Base-by-base conservation (phyloP, 2,113 vertebrate genomes). In the Lophochroa leadbeateri region DNA sequence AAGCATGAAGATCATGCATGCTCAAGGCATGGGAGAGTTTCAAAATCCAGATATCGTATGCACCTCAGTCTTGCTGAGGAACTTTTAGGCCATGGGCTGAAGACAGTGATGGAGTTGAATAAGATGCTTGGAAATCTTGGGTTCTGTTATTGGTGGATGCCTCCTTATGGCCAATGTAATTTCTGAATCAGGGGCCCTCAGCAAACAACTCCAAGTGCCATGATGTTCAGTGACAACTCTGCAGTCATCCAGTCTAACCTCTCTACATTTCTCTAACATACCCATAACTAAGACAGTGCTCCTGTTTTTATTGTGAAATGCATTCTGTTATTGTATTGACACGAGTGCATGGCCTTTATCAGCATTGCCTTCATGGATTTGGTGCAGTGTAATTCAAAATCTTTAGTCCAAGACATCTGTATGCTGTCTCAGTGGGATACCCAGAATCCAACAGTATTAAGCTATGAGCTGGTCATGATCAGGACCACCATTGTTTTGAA, bases 401-500 rank as follows among this genome's bases (percentile, higher is more conserved):
- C 65, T 35, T 84, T 69, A 33, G 37, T 49, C 55, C 4, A 9
- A 90, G 71, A 39, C 81, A 82, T 82, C 68, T 80, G 82, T 14
- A 17, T 29, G 9, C 47, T 41, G 43, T 89, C 86, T 61, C 86
- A 29, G 29, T 5, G 65, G 92, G 69, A 95, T 33, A 75, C 47
- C 74, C 77, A 64, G 69, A 64, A 92, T 96, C 86, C 91, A 91
- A 60, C 43, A 75, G 69, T 15, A 39, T 84, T 82, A 95, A 94
- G 55, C 74, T 71, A 86, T 39, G 52, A 69, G 69, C 77, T 64
- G 31, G 41, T 82, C 8, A 3, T 55, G 82, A n/a, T 64, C 65
- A 78, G 70, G 94, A 95, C 91, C 95, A 94, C 95, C 94, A 57
- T 61, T 76, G 86, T 47, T 96, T 31, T 79, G 89, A 95, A 89